Evolutionary conservation across 2,797 vertebrate genomes (phyloP).

Genomic region (Rhincodon typus): DNA sequence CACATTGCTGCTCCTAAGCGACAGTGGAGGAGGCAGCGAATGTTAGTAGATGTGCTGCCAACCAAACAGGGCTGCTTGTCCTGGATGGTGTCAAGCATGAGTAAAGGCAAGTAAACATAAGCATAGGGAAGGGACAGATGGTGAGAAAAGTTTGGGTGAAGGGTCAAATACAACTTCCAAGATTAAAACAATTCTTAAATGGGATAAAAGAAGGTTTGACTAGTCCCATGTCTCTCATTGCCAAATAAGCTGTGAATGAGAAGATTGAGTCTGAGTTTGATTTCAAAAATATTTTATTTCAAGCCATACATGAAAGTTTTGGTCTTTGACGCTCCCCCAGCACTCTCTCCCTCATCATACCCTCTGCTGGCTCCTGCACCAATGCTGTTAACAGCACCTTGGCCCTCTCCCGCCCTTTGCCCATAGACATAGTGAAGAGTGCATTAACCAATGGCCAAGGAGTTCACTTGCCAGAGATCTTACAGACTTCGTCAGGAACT

Average conservation of each 20-base stretch:
- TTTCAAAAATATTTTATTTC: constrained; percentile 28
- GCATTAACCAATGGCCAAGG: not conserved
- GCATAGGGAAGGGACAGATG: too few relatives aligned
- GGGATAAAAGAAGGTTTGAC: too few relatives aligned
- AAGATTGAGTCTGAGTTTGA: not conserved
- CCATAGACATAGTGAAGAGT: not conserved
- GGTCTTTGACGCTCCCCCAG: not conserved
- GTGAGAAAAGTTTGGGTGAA: not conserved
- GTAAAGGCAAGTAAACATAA: not conserved
- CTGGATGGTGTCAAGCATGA: not conserved
- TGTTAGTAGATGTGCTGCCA: too few relatives aligned
- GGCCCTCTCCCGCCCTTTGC: not conserved
- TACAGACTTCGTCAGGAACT: not conserved
- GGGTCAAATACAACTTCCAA: not conserved
- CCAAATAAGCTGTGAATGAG: not conserved
- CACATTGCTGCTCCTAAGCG: too few relatives aligned
- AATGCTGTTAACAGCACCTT: not conserved
- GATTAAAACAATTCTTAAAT: too few relatives aligned
- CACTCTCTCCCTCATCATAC: not conserved
- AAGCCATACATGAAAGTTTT: constrained; percentile 12
- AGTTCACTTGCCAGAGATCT: not conserved
- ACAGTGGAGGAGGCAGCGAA: too few relatives aligned
- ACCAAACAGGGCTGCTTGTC: too few relatives aligned
- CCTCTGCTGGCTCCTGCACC: not conserved
- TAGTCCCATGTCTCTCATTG: not conserved